These are phyloP conservation scores for Cerastis leucographa DNA, from an alignment of 2,888 invertebrate genomes.

Conservation along the genomic window DNA sequence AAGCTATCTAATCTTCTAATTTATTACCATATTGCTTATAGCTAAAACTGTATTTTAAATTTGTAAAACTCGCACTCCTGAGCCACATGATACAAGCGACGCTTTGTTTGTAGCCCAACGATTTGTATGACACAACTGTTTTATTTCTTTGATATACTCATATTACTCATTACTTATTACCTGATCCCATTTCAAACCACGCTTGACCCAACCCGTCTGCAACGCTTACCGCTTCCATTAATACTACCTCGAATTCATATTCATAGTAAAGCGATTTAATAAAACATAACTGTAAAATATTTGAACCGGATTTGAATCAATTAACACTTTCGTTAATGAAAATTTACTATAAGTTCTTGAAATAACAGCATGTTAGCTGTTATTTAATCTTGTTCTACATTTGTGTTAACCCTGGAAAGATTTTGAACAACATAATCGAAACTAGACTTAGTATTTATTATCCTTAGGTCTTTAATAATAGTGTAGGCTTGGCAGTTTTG, in stretches of 20 bases:
- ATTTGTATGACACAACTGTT: no score
- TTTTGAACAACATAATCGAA: background rate
- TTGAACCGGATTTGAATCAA: slow-evolving; percentile 68
- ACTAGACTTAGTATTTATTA: background rate
- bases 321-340: slow-evolving; percentile 70
- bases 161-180: no score
- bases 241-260: background rate
- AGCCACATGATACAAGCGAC: no score
- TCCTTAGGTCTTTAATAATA: background rate
- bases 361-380: slow-evolving; percentile 30
- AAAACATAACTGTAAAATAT: slow-evolving; percentile 62
- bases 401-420: slow-evolving; percentile 7
- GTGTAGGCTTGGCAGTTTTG: background rate
- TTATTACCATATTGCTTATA: no score
- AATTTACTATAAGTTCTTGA: slow-evolving; percentile 57
- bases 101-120: no score
- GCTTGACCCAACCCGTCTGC: background rate
- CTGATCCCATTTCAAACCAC: slow-evolving; percentile 22
- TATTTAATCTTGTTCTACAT: slow-evolving; percentile 15
- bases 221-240: slow-evolving; percentile 46
- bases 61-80: no score
- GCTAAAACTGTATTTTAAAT: no score
- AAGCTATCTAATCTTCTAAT: no score
- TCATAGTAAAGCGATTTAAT: slow-evolving; percentile 50
- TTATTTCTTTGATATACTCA: no score